These are phyloP conservation scores for Archips xylosteana DNA, from an alignment of 2,888 invertebrate species.

Conservation along the genomic window DNA sequence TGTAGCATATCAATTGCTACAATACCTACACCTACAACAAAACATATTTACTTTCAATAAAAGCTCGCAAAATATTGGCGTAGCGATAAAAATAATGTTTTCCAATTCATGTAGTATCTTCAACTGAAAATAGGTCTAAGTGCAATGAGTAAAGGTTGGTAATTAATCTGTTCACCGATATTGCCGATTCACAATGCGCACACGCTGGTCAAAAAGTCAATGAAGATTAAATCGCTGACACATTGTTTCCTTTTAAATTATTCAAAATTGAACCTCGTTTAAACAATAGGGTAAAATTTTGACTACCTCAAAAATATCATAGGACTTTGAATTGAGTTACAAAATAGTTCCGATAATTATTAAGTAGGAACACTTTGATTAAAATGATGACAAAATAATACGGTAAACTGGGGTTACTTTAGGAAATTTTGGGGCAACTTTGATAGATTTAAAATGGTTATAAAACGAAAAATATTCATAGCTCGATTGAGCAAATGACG, in stretches of 20 bases:
- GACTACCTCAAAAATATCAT: background rate
- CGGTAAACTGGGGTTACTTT: too few relatives aligned
- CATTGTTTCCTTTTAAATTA: background rate
- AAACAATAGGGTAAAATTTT: background rate
- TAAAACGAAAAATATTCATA: too few relatives aligned
- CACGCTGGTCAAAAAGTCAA: conserved; percentile 5
- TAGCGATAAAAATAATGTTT: background rate
- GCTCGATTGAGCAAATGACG: too few relatives aligned
- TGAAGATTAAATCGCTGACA: background rate
- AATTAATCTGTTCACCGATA: background rate
- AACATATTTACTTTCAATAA: background rate
- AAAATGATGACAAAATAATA: background rate
- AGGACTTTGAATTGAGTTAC: background rate
- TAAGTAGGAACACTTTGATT: background rate
- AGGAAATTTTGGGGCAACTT: too few relatives aligned
- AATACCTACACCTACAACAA: too few relatives aligned
- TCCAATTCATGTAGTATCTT: too few relatives aligned
- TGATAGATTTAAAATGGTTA: too few relatives aligned
- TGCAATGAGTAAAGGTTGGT: background rate
- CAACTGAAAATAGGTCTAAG: background rate
- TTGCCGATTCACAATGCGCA: conserved; percentile 10
- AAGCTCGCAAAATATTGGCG: too few relatives aligned
- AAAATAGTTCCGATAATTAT: background rate
- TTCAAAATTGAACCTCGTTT: background rate
- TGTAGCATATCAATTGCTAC: too few relatives aligned